Conservation (phyloP, 2,888 invertebrate species). For the Acronicta psi region DNA sequence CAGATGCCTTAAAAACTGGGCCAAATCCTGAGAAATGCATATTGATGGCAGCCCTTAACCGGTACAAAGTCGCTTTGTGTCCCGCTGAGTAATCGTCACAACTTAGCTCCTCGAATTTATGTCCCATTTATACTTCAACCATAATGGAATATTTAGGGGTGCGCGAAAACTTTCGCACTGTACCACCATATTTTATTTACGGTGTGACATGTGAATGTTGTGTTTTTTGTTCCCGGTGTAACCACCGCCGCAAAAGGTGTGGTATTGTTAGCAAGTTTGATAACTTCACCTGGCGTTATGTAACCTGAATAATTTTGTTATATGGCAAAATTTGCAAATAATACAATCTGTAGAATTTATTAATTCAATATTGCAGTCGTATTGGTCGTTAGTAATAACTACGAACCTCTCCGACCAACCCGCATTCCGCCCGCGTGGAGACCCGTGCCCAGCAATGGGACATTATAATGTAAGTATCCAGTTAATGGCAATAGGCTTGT, state of each 20-base stretch:
- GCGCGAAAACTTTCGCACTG: constrained; percentile 74
- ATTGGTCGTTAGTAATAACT: no score
- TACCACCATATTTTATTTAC: constrained; percentile 72
- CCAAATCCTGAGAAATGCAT: constrained; percentile 54
- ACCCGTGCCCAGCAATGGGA: no score
- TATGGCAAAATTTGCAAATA: no score
- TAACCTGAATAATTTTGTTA: constrained; percentile 4
- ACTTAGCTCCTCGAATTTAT: constrained; percentile 78
- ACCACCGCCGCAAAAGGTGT: constrained; percentile 25
- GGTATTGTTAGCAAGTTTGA: constrained; percentile 23
- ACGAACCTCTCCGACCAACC: no score
- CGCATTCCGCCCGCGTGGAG: no score
- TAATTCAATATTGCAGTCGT: no score
- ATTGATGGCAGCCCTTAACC: constrained; percentile 55
- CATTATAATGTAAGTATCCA: no score
- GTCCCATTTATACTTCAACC: constrained; percentile 70
- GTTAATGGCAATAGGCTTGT: no score
- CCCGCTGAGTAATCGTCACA: constrained; percentile 79
- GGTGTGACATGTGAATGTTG: constrained; percentile 73
- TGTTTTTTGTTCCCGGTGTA: constrained; percentile 48
- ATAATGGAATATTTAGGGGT: constrained; percentile 81
- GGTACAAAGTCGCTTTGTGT: constrained; percentile 69
- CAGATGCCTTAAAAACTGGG: constrained; percentile 40
- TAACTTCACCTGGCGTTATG: constrained; percentile 32
- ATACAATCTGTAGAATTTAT: no score